phyloP scores from a whole-genome alignment of 2,888 invertebrate species.

The Monopis laevigella region DNA sequence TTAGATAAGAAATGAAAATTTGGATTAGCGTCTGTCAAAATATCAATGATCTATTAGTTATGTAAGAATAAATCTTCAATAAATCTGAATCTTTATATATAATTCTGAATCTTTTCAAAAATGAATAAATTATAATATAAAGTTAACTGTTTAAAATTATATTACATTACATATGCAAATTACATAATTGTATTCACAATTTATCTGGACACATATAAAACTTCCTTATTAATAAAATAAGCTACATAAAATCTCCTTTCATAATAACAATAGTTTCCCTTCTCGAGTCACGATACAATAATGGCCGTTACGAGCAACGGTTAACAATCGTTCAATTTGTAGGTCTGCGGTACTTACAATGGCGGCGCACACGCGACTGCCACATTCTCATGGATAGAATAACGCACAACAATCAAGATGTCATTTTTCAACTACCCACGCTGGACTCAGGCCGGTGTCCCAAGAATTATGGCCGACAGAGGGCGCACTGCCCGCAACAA shows the following conservation, averaged over 20 bases:
- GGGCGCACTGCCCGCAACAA: conserved; percentile 51
- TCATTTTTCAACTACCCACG: conserved; percentile 68
- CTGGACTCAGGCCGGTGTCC: conserved; percentile 39
- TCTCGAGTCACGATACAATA: conserved; percentile 57
- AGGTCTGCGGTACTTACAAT: conserved; percentile 49
- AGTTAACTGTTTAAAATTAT: too few species aligned
- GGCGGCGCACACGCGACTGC: conserved; percentile 50
- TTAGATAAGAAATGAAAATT: too few species aligned
- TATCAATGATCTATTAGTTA: too few species aligned
- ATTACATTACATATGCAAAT: too few species aligned
- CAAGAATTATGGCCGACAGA: conserved; percentile 61
- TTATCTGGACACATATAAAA: too few species aligned
- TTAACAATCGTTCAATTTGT: conserved; percentile 67
- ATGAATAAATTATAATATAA: too few species aligned
- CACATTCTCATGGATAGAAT: conserved; percentile 63
- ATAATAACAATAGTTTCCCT: conserved; percentile 11
- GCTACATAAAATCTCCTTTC: conserved; percentile 3
- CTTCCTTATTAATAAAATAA: too few species aligned
- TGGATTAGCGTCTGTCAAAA: too few species aligned
- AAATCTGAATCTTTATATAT: too few species aligned
- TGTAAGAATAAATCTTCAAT: too few species aligned
- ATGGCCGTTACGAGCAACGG: conserved; percentile 41
- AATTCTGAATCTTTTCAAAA: too few species aligned
- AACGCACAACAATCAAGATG: conserved; percentile 67
- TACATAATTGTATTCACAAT: too few species aligned